These are phyloP conservation scores for Sitophilus oryzae DNA, from an alignment of 1,140 invertebrate genomes.

Conservation along the genomic window DNA sequence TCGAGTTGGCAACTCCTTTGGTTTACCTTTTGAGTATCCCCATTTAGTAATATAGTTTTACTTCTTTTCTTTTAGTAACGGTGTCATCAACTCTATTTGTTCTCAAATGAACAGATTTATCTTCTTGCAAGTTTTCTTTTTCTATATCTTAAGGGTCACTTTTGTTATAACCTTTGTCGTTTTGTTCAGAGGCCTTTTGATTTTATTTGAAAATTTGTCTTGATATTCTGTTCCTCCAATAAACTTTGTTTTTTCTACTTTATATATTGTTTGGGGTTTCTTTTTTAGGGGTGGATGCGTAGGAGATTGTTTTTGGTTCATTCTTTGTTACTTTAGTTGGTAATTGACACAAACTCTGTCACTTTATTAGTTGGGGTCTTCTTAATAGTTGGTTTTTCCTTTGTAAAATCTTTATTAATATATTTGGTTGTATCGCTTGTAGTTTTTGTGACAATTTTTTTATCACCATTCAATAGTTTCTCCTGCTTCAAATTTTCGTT, in stretches of 20 bases:
- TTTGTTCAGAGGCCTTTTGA: constrained; percentile 15
- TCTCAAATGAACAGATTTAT: constrained; percentile 27
- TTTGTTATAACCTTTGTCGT: constrained; percentile 14
- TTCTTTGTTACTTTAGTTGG: not conserved
- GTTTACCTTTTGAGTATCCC: constrained; percentile 15
- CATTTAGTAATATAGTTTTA: constrained; percentile 19
- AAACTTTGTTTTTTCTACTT: constrained; percentile 22
- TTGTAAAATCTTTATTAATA: constrained; percentile 1
- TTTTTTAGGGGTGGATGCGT: constrained; percentile 1
- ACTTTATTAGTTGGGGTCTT: not conserved
- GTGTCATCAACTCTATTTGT: constrained; percentile 32
- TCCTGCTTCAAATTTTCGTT: too few relatives aligned
- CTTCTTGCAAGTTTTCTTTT: constrained; percentile 20
- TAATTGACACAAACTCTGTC: not conserved
- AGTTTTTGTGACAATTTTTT: constrained; percentile 2
- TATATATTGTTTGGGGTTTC: constrained; percentile 12
- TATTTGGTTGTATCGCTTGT: constrained; percentile 5
- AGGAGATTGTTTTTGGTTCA: constrained; percentile 9
- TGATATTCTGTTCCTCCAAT: constrained; percentile 19
- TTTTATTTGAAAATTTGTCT: constrained; percentile 24
- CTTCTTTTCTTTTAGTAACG: constrained; percentile 28
- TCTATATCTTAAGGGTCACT: constrained; percentile 25
- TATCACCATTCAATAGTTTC: too few relatives aligned
- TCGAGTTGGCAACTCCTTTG: constrained; percentile 6
- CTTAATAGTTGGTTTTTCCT: constrained; percentile 5